Evolutionary conservation across 2,888 invertebrate genomes (phyloP), one percentile per base, ranked within the genome.

Genomic region (Ochlodes sylvanus): DNA sequence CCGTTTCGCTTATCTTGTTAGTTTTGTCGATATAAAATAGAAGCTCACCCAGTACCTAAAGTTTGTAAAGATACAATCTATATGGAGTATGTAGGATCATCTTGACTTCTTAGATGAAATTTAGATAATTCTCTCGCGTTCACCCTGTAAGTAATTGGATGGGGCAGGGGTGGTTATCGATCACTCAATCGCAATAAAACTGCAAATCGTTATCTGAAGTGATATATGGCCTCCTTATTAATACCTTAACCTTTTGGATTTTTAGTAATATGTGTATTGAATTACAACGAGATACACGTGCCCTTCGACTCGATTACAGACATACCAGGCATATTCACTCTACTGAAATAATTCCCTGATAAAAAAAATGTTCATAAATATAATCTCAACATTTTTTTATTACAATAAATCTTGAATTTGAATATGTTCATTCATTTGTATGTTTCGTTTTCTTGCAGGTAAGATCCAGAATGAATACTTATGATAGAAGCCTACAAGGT

Each of bases 181-280:
- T 77, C 83, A 85, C 82, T 88, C 87, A 85, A 92, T 91, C 88
- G 89, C 82, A 89, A 90, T 92, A 90, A 91, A 90, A 89, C 82
- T 79, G 86, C 88, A 83, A 82, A 84, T 85, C 78, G 78, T 72
- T 78, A 76, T 73, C 73, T 67, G 70, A 77, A 81, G 77, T 50
- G 58, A 21, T 42, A 15, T 47, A n/a, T 19, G 12, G 44, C n/a
- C 44, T 32, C 47, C 12, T 7, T 44, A n/a, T 19, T 63, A 47
- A 57, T 52, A 62, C 27, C 5, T 27, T 27, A n/a, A 19, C 38
- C 27, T 19, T 55, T 17, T 38, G 14, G 17, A 32, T 63, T 50
- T 17, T 50, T 27, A 19, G 19, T 12, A 27, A 6, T 3, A 5
- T 50, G 19, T 12, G 50, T 19, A 19, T 19, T 50, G 50, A 47